phyloP scores from a whole-genome alignment of 2,888 invertebrate genomes.

The Chironomus tentans region DNA sequence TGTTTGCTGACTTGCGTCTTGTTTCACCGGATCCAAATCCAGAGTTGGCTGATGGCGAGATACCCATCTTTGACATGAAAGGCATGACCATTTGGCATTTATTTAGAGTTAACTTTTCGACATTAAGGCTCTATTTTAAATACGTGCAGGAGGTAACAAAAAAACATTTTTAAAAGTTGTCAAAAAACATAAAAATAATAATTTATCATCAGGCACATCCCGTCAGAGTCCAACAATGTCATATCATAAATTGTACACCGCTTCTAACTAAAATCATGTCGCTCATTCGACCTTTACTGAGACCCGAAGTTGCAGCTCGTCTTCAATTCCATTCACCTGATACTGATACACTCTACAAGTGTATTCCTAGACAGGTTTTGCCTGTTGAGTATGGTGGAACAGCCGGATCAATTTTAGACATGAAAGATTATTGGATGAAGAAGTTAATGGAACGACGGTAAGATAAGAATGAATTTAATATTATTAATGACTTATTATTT shows the following conservation, averaged over 20 bases:
- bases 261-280: slow-evolving; percentile 54
- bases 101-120: slow-evolving; percentile 52
- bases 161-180: neutral
- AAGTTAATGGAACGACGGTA: slow-evolving; percentile 50
- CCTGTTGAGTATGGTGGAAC: slow-evolving; percentile 62
- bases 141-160: slow-evolving; percentile 50
- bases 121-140: slow-evolving; percentile 59
- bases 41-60: slow-evolving; percentile 53
- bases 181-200: neutral
- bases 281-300: slow-evolving; percentile 56
- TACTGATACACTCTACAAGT: slow-evolving; percentile 53
- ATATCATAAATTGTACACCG: slow-evolving; percentile 55
- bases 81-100: slow-evolving; percentile 56
- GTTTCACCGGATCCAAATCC: slow-evolving; percentile 45
- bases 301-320: slow-evolving; percentile 52
- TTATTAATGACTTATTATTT: neutral
- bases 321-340: slow-evolving; percentile 60
- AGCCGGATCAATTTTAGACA: slow-evolving; percentile 49
- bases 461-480: neutral
- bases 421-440: slow-evolving; percentile 54
- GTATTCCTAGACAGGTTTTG: slow-evolving; percentile 53
- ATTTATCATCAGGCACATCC: slow-evolving; percentile 57
- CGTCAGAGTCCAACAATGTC: slow-evolving; percentile 54
- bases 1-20: slow-evolving; percentile 60
- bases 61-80: slow-evolving; percentile 61